Base-by-base conservation (phyloP, 2,888 invertebrate genomes). In the Apodemia hepburni region DNA sequence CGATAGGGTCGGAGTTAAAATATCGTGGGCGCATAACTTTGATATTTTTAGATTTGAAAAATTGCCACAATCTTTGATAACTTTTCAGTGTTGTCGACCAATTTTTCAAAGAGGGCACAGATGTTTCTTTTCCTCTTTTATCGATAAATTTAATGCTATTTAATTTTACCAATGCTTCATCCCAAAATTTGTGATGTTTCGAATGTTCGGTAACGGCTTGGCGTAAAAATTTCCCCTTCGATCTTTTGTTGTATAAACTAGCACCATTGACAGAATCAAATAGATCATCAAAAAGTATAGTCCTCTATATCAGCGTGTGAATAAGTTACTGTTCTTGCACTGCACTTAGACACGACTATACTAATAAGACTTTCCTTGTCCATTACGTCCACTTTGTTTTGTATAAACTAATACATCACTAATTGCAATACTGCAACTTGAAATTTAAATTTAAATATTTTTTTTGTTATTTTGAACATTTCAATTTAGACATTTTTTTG, bases 221-320 rank as follows among this genome's bases (percentile, higher is more conserved):
- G 12, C 64, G 7, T 0, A 68, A 49, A 0, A 2, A 9, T 60
- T 69, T 69, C 38, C 67, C 67, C 60, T 58, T 69, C 5, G 49
- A 3, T 15, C 59, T 33, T 22, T 65, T 61, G 61, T 62, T 1
- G 42, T 8, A n/a, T 12, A 58, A 4, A 65, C 60, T 18, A 4
- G 33, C 17, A 17, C 67, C 66, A 58, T 67, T 67, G 5, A 66
- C 66, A 17, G 51, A 47, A 33, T 69, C 69, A 54, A 59, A 62
- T 8, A 67, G 8, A 9, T 67, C 60, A 22, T 67, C 69, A 5
- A 69, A 63, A 17, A 66, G n/a, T n/a, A n/a, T n/a, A n/a, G n/a
- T n/a, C n/a, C n/a, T n/a, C n/a, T n/a, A n/a, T n/a, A n/a, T n/a
- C n/a, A n/a, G n/a, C n/a, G n/a, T n/a, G n/a, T n/a, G n/a, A n/a